Conservation (phyloP, 2,113 vertebrate genomes). For the Riparia riparia region DNA sequence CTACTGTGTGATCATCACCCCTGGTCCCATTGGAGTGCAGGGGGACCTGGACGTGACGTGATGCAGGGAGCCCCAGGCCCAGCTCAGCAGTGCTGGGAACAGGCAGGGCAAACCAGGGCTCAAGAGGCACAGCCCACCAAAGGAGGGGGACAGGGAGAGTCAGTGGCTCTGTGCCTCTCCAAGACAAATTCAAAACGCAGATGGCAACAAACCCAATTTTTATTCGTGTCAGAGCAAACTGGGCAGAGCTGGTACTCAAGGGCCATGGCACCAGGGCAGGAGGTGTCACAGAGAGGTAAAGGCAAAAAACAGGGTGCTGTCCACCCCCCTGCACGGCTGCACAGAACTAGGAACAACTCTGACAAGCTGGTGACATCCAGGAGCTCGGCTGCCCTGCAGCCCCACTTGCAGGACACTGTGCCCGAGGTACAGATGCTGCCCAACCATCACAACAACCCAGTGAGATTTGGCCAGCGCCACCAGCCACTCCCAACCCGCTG, state of each 20-base stretch:
- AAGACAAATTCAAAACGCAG: background rate
- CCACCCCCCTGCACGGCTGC: background rate
- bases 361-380: background rate
- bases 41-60: fast-evolving
- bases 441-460: background rate
- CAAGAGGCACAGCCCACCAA: fast-evolving
- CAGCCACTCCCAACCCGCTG: fast-evolving
- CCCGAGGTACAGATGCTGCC: background rate
- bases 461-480: background rate
- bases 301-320: background rate
- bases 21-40: background rate
- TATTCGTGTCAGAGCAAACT: background rate
- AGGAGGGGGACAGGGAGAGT: background rate
- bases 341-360: background rate
- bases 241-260: background rate
- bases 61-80: fast-evolving
- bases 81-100: background rate
- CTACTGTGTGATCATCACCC: fast-evolving
- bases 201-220: background rate
- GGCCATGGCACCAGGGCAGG: background rate
- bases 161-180: background rate
- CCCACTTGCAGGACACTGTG: background rate
- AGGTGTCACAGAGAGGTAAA: fast-evolving
- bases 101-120: background rate
- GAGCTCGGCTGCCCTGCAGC: fast-evolving